A percentile compares a stretch with the other conserved stretches of the same genome.
phyloP scores from a whole-genome alignment of 1,140 invertebrate genomes.

The Caenorhabditis remanei region DNA sequence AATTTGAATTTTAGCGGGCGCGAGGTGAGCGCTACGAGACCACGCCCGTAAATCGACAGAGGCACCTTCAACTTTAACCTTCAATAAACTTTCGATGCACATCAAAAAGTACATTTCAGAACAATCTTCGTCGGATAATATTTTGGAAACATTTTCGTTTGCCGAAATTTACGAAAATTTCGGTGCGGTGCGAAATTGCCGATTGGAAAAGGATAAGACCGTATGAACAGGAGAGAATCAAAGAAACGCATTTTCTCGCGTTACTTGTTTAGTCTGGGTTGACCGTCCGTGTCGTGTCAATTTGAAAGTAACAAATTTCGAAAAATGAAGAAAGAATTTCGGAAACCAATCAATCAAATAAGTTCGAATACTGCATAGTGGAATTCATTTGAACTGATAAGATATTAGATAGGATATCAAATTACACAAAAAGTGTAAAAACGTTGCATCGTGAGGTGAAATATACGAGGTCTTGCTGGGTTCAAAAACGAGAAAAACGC shows the following conservation, averaged over 20 bases:
- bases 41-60: background rate
- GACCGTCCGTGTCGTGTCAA: conserved; percentile 25
- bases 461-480: background rate
- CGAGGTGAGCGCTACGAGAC: background rate
- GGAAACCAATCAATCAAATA: conserved; percentile 31
- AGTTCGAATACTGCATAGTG: background rate
- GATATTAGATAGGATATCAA: conserved; percentile 33
- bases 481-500: conserved; percentile 44
- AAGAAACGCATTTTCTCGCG: background rate
- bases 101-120: too few species aligned
- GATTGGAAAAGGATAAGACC: background rate
- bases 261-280: conserved; percentile 1
- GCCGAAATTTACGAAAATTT: too few species aligned
- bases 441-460: background rate
- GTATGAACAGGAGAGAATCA: background rate
- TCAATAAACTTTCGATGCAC: too few species aligned
- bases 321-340: background rate
- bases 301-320: conserved; percentile 25
- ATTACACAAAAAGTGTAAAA: conserved; percentile 44
- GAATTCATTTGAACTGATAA: background rate
- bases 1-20: background rate
- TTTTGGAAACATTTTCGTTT: too few species aligned
- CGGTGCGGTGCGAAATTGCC: background rate
- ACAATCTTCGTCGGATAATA: too few species aligned
- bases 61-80: background rate